phyloP scores from a whole-genome alignment of 2,888 invertebrate genomes.

The Sminthurinus aureus region DNA sequence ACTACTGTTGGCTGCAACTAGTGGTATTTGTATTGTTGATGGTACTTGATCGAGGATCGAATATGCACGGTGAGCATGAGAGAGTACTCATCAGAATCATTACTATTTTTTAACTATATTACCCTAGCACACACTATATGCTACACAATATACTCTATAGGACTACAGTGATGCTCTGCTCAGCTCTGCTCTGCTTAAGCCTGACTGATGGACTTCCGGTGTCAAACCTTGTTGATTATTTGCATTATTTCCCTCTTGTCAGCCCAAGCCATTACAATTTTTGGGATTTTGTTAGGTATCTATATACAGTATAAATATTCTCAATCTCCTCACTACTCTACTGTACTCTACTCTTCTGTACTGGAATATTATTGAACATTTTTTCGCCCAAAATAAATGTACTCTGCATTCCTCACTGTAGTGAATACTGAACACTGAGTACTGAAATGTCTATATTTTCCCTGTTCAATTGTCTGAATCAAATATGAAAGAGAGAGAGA shows the following conservation, averaged over 20 bases:
- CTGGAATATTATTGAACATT: too few species aligned
- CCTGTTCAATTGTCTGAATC: neutral
- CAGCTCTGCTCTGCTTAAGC: conserved; percentile 18
- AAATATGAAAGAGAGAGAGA: neutral
- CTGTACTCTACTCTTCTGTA: too few species aligned
- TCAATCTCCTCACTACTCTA: too few species aligned
- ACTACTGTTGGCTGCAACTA: neutral
- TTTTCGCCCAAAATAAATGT: too few species aligned
- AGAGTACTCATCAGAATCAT: neutral
- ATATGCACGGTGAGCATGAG: neutral
- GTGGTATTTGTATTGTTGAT: too few species aligned
- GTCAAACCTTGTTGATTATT: conserved; percentile 36
- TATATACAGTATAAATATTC: neutral
- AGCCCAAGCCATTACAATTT: conserved; percentile 5
- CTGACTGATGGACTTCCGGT: conserved; percentile 38
- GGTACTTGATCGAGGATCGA: too few species aligned
- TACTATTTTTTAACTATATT: neutral
- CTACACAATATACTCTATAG: neutral
- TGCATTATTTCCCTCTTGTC: conserved; percentile 25
- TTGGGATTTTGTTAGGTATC: neutral
- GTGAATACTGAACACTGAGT: too few species aligned
- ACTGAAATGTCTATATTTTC: neutral
- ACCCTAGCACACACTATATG: conserved; percentile 23
- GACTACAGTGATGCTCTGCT: conserved; percentile 31
- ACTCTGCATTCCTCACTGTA: neutral